Evolutionary conservation across 2,113 vertebrate genomes (phyloP), one percentile per base, ranked within the genome.

Genomic region (Chaetura pelagica): DNA sequence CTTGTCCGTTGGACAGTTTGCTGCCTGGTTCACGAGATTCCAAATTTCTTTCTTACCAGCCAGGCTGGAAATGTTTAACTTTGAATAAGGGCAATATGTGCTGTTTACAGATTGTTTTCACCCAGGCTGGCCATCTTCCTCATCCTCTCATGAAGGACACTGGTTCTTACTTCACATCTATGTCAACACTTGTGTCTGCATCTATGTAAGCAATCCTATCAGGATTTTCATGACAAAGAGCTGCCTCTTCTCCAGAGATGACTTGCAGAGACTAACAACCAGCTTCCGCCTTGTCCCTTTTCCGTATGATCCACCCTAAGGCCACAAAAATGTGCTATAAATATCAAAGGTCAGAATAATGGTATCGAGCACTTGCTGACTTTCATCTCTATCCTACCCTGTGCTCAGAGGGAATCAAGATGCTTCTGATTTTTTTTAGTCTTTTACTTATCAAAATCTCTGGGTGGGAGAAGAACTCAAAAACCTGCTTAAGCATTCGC

Each of bases 401-500:
- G 21, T 12, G 21, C 48, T 78, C 24, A 84, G 24, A 89, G 42
- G 51, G 12, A 77, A 23, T 51, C 14, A 32, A 59, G 34, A 95
- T 24, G 38, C 42, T 80, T 84, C 38, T 59, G 14, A 73, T 52
- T 61, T 87, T 42, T 92, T 72, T 84, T 35, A 78, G 40, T 34
- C 44, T 83, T 82, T 88, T 83, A 62, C 34, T 61, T 62, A 87
- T n/a, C 57, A 59, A 82, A 89, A 91, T 89, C n/a, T 30, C 40
- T 4, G 52, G 61, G 81, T 52, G 64, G 44, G 48, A 95, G 68
- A 96, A 92, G 63, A 92, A 82, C 66, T 75, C 32, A 32, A 57
- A 93, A 97, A 95, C 73, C 80, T 91, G 87, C 82, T 91, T 40
- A 94, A 95, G 84, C 94, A 90, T 94, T 95, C 92, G 87, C 77